These are phyloP conservation scores for Idaea aversata DNA, from an alignment of 2,888 invertebrate genomes.

Conservation along the genomic window DNA sequence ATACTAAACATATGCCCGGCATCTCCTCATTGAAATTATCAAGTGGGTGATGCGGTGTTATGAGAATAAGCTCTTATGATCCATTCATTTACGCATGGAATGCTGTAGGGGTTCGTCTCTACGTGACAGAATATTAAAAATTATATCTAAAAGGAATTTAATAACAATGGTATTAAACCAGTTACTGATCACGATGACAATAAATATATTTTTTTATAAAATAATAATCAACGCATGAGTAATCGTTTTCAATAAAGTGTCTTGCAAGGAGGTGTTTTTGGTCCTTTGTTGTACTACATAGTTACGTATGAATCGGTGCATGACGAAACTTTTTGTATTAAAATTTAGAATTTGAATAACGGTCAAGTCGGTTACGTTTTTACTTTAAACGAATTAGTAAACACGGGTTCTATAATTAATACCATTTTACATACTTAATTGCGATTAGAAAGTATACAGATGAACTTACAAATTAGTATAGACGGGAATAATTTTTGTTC, in stretches of 20 bases:
- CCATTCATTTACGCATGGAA: constrained; percentile 31
- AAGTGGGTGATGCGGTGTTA: constrained; percentile 29
- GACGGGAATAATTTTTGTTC: not conserved
- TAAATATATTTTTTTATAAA: constrained; percentile 32
- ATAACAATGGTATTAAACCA: constrained; percentile 39
- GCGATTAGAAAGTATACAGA: not conserved
- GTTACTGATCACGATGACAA: constrained; percentile 39
- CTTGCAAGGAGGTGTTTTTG: constrained; percentile 7
- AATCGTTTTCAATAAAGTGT: constrained; percentile 18
- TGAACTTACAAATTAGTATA: not conserved
- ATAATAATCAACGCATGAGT: constrained; percentile 33
- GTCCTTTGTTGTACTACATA: not conserved
- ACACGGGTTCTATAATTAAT: not conserved
- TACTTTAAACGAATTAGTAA: not conserved
- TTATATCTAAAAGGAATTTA: constrained; percentile 38
- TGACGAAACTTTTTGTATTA: not conserved
- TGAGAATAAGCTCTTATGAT: constrained; percentile 29
- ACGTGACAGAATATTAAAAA: constrained; percentile 45
- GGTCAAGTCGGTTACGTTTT: not conserved
- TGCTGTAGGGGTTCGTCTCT: constrained; percentile 31
- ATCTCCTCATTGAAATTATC: not conserved
- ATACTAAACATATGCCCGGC: not conserved
- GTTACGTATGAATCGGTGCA: not conserved
- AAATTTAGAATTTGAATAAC: not conserved
- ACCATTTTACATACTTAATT: not conserved